Percentiles rank a stretch among this genome's conserved stretches.
phyloP scores from a whole-genome alignment of 2,888 invertebrate genomes.

The Ornithoptera priamus region DNA sequence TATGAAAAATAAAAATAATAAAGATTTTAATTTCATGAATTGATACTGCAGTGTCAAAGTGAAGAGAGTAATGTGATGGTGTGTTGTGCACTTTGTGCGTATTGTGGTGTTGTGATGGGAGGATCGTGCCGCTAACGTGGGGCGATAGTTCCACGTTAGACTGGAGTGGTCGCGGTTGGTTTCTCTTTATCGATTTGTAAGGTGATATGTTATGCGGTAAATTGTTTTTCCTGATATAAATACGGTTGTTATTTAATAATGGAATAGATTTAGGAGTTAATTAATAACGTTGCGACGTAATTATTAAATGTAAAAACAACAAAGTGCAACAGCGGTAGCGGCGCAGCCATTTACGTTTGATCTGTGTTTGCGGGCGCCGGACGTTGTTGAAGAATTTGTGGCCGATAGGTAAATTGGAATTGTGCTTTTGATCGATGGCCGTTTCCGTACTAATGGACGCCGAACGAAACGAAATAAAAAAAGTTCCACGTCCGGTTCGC shows the following conservation, averaged over 20 bases:
- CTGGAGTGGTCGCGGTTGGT: too few relatives aligned
- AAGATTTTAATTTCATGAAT: too few relatives aligned
- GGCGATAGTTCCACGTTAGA: too few relatives aligned
- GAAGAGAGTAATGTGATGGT: too few relatives aligned
- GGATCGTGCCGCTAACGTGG: too few relatives aligned
- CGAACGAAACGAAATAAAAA: slow-evolving; percentile 40
- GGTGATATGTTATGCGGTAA: too few relatives aligned
- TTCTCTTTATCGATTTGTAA: too few relatives aligned
- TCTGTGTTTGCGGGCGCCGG: slow-evolving; percentile 47
- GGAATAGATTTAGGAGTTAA: background rate
- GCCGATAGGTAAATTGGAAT: slow-evolving; percentile 75
- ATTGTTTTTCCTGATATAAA: too few relatives aligned
- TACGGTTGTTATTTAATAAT: background rate
- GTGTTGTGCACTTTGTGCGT: too few relatives aligned
- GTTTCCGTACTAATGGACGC: slow-evolving; percentile 50
- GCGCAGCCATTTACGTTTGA: slow-evolving; percentile 56
- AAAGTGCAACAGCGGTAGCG: slow-evolving; percentile 20
- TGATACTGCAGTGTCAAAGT: too few relatives aligned
- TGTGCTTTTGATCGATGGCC: slow-evolving; percentile 68
- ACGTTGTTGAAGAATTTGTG: slow-evolving; percentile 70
- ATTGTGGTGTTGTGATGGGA: too few relatives aligned
- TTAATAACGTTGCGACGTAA: slow-evolving; percentile 20
- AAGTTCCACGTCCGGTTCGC: slow-evolving; percentile 40
- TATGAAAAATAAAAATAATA: too few relatives aligned
- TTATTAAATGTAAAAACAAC: slow-evolving; percentile 35